These are phyloP conservation scores for Lagenorhynchus albirostris DNA, from an alignment of 2,113 vertebrate genomes.

Conservation along the genomic window DNA sequence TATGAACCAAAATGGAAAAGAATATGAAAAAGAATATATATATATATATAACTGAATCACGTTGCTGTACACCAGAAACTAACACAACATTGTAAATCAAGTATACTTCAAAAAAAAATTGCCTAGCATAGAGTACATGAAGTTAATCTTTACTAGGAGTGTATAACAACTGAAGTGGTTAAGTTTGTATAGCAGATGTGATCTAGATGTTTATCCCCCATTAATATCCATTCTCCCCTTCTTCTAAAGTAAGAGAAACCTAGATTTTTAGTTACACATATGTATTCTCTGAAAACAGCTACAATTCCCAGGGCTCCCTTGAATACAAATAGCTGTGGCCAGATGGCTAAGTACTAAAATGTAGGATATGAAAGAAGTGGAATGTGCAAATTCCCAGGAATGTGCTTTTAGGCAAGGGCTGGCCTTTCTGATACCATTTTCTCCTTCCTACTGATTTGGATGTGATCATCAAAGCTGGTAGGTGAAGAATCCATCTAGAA, in stretches of 20 bases:
- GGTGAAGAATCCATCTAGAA: not conserved
- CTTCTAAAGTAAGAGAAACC: not conserved
- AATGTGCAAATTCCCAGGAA: not conserved
- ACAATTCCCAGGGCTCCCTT: not conserved
- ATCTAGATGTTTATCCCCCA: not conserved
- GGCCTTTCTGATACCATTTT: not conserved
- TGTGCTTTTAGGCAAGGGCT: not conserved
- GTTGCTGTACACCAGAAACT: not conserved
- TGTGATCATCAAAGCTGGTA: not conserved
- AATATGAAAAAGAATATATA: not conserved
- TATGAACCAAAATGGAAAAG: not conserved
- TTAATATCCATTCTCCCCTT: not conserved
- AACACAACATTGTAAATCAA: not conserved
- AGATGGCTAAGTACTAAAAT: not conserved
- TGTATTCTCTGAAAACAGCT: not conserved
- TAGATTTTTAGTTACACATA: not conserved
- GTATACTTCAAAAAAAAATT: not conserved
- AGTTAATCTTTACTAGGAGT: not conserved
- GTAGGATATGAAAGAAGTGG: not conserved
- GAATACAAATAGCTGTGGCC: not conserved
- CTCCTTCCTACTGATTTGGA: not conserved
- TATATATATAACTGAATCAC: not conserved
- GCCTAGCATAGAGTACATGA: not conserved
- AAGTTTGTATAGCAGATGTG: too few species aligned
- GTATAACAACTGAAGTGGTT: not conserved